These are phyloP conservation scores for Cydia strobilella DNA, from an alignment of 1,140 invertebrate genomes.

Conservation along the genomic window DNA sequence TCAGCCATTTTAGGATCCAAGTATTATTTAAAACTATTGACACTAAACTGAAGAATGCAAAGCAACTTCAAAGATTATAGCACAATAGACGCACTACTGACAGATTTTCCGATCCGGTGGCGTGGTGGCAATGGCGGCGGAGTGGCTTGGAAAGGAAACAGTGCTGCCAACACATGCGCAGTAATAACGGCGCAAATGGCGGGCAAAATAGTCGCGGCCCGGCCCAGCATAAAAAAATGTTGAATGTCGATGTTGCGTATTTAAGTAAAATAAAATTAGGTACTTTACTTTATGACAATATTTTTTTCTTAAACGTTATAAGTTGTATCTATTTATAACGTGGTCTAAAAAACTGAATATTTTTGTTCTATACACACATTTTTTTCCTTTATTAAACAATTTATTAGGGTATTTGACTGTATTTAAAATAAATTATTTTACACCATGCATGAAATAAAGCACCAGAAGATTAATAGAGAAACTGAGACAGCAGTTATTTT, in stretches of 20 bases:
- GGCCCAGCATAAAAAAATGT: neutral
- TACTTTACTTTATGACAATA: no score
- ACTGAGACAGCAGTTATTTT: no score
- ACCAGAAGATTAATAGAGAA: no score
- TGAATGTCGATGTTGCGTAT: conserved; percentile 35
- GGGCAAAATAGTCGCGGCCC: conserved; percentile 53
- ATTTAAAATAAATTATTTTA: no score
- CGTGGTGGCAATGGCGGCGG: conserved; percentile 75
- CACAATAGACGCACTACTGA: conserved; percentile 61
- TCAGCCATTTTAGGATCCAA: conserved; percentile 80
- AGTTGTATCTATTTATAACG: no score
- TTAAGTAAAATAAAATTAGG: neutral
- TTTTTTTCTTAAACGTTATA: no score
- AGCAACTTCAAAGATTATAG: conserved; percentile 51
- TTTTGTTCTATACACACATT: no score
- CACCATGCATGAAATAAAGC: no score
- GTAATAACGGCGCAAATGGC: conserved; percentile 54
- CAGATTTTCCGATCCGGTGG: conserved; percentile 65
- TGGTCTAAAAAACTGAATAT: no score
- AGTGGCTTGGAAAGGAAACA: conserved; percentile 71
- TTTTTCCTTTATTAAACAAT: no score
- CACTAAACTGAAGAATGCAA: conserved; percentile 50
- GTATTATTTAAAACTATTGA: conserved; percentile 52
- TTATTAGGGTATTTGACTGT: no score
- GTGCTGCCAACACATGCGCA: conserved; percentile 71